phyloP scores from a whole-genome alignment of 2,113 vertebrate species.

The Oreochromis spilurus region DNA sequence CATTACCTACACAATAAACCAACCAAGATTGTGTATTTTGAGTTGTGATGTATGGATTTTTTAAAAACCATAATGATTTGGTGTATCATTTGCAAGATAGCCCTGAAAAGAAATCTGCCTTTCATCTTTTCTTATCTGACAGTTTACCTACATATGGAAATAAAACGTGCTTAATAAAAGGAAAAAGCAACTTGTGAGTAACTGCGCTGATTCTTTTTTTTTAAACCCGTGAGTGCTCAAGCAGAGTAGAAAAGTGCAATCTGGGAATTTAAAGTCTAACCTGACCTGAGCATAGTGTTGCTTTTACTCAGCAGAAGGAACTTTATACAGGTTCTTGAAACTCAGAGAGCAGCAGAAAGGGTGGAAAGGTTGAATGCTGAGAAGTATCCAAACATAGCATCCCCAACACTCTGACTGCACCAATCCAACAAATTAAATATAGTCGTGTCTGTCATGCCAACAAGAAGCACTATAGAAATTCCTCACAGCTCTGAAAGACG shows the following conservation, averaged over 20 bases:
- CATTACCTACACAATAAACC: not conserved
- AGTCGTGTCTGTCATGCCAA: not conserved
- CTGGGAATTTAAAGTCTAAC: not conserved
- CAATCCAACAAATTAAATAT: not conserved
- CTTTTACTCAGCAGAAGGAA: slow-evolving; percentile 14
- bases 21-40: slow-evolving; percentile 7
- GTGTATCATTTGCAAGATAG: not conserved
- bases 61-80: not conserved
- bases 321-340: slow-evolving; percentile 15
- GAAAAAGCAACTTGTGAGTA: slow-evolving; percentile 13
- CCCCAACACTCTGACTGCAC: not conserved
- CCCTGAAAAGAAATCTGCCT: not conserved
- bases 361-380: slow-evolving; percentile 11
- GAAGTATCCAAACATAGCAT: slow-evolving; percentile 11
- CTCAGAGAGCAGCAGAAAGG: not conserved
- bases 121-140: not conserved
- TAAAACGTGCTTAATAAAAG: slow-evolving; percentile 53
- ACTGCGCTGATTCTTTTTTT: slow-evolving; percentile 1
- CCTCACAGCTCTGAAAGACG: slow-evolving; percentile 30
- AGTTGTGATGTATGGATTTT: slow-evolving; percentile 21
- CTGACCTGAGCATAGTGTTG: not conserved
- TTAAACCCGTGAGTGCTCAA: not conserved
- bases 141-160: slow-evolving; percentile 40
- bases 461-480: slow-evolving; percentile 42
- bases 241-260: not conserved